Evolutionary conservation across 2,888 invertebrate genomes (phyloP), one percentile per base, ranked within the genome.

Genomic region (Tenthredo amoena): DNA sequence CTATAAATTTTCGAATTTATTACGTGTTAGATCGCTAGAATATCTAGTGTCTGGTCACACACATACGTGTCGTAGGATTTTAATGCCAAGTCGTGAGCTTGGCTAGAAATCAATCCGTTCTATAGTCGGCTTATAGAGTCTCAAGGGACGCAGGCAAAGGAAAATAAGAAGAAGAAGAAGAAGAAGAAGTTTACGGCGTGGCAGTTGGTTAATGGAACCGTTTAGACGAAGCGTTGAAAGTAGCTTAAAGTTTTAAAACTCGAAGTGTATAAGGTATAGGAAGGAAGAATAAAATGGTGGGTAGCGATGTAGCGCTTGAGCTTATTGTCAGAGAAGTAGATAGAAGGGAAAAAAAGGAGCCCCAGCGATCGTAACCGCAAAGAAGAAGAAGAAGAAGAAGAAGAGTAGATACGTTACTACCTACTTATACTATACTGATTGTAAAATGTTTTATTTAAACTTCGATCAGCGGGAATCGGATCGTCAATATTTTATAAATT

Each of bases 151-250:
- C 15, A 34, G 43, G 26, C 26, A 26, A 26, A 26, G 26, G 26
- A 21, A 47, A 40, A 47, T 55, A 34, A 21, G 15, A 55, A 77
- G 31, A 31, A 58, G 15, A 62, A 18, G 58, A 62, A 81, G 81
- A 21, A 40, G 81, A 18, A 62, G 37, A 81, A 81, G 58, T 81
- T 81, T 81, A 81, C 62, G 40, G 37, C 58, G 40, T 18, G 58
- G 31, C 37, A 31, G 58, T 81, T 81, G 58, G 47, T 81, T 86
- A 87, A 87, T 87, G 85, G 85, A 86, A 85, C 85, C 87, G 86
- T 88, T 88, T 87, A 86, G 84, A 58, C 58, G 81, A 81, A 81
- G 81, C 81, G 81, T 81, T 81, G 81, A 81, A 58, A 81, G 81
- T 81, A 50, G 81, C 81, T 81, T 81, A 81, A 77, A 77, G 81